Evolutionary conservation across 2,888 invertebrate genomes (phyloP).

Genomic region (Lepetodrilus schrolli): DNA sequence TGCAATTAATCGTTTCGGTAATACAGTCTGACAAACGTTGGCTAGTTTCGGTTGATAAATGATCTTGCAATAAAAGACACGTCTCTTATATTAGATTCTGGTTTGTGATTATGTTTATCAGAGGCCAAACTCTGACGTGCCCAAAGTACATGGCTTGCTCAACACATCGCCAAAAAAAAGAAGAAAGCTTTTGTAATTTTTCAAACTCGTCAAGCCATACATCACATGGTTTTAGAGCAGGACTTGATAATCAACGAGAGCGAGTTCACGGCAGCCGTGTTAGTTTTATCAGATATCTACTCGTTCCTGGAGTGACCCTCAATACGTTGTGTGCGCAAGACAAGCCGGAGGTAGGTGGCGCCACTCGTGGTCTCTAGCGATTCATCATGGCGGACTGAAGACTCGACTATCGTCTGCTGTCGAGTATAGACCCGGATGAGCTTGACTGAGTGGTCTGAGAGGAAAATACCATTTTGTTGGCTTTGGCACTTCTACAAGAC

Average conservation of each 20-base stretch:
- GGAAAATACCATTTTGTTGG: slow-evolving; percentile 21
- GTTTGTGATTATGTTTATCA: too few relatives aligned
- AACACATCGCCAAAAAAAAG: too few relatives aligned
- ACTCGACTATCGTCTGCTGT: background rate
- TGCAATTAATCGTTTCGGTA: too few relatives aligned
- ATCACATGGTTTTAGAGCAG: too few relatives aligned
- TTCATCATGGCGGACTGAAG: slow-evolving; percentile 4
- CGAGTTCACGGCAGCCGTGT: background rate
- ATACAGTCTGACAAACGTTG: too few relatives aligned
- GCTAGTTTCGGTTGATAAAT: too few relatives aligned
- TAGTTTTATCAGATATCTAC: slow-evolving; percentile 3
- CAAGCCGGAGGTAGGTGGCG: background rate
- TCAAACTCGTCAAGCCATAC: too few relatives aligned
- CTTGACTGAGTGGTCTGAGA: slow-evolving; percentile 20
- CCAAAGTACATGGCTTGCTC: too few relatives aligned
- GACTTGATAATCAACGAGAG: background rate
- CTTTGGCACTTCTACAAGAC: background rate
- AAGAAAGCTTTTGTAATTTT: too few relatives aligned
- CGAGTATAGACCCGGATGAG: slow-evolving; percentile 17
- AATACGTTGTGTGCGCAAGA: background rate
- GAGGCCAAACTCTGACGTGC: too few relatives aligned
- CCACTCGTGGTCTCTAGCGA: background rate
- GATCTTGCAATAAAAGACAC: too few relatives aligned
- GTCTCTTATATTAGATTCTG: too few relatives aligned
- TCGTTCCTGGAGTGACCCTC: background rate